Evolutionary conservation across 2,888 invertebrate species (phyloP).

Genomic region (Dynastes maya): DNA sequence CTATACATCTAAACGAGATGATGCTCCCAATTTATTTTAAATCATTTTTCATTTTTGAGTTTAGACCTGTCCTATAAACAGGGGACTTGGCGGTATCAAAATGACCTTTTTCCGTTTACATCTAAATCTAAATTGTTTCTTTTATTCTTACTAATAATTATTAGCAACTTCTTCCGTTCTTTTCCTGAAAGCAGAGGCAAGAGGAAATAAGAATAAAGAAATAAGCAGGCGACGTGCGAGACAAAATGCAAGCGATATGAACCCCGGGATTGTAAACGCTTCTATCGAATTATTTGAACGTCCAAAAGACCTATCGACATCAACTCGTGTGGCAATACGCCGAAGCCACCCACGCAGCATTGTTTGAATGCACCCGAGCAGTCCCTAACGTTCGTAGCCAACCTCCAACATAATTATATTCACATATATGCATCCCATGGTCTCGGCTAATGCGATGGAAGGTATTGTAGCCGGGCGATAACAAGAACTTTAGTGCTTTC

Average conservation of each 20-base stretch:
- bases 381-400: conserved; percentile 54
- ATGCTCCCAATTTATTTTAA: no score
- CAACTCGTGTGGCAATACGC: conserved; percentile 9
- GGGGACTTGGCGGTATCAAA: no score
- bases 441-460: conserved; percentile 52
- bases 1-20: no score
- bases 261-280: conserved; percentile 20
- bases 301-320: conserved; percentile 3
- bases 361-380: conserved; percentile 56
- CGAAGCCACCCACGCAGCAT: conserved; percentile 59
- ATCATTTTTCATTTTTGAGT: no score
- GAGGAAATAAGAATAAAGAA: background rate
- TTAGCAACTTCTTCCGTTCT: no score
- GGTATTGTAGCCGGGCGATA: conserved; percentile 56
- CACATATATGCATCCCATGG: conserved; percentile 52
- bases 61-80: no score
- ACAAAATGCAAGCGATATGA: conserved; percentile 7
- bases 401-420: conserved; percentile 60
- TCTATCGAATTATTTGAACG: conserved; percentile 44
- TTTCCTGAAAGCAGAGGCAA: background rate
- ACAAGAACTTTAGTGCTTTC: conserved; percentile 56
- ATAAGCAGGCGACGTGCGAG: background rate
- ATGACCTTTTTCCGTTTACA: no score
- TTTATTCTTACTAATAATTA: no score
- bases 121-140: no score